Percentiles rank a stretch among this genome's conserved stretches.
Evolutionary conservation across 2,113 vertebrate genomes (phyloP).

Genomic region (Pavo muticus): DNA sequence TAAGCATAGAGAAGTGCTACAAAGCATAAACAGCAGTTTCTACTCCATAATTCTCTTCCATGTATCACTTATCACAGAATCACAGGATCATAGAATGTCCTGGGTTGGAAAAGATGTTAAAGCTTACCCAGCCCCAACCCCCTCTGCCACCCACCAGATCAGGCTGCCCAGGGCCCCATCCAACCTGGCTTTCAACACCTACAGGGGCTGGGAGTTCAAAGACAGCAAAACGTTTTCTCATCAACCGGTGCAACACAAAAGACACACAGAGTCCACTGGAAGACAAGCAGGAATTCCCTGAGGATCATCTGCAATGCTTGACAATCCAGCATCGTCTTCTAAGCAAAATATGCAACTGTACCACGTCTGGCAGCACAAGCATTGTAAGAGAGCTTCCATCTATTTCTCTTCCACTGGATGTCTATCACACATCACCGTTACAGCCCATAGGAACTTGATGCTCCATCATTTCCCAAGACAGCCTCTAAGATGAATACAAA

Average conservation of each 20-base stretch:
- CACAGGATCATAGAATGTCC: no score
- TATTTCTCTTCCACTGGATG: background rate
- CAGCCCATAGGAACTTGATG: background rate
- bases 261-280: background rate
- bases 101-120: no score
- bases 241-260: background rate
- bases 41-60: background rate
- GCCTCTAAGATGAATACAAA: background rate
- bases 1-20: background rate
- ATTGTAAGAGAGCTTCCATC: background rate
- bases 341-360: background rate
- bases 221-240: background rate
- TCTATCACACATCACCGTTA: background rate
- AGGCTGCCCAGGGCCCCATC: no score
- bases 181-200: no score
- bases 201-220: background rate
- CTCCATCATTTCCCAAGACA: background rate
- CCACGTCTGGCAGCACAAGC: background rate
- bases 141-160: no score
- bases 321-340: background rate
- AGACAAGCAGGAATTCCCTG: background rate
- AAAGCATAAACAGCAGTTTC: background rate
- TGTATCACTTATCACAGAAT: background rate
- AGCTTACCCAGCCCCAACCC: no score
- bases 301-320: background rate